phyloP scores from a whole-genome alignment of 1,140 invertebrate genomes.

The Stegodyphus mimosarum region DNA sequence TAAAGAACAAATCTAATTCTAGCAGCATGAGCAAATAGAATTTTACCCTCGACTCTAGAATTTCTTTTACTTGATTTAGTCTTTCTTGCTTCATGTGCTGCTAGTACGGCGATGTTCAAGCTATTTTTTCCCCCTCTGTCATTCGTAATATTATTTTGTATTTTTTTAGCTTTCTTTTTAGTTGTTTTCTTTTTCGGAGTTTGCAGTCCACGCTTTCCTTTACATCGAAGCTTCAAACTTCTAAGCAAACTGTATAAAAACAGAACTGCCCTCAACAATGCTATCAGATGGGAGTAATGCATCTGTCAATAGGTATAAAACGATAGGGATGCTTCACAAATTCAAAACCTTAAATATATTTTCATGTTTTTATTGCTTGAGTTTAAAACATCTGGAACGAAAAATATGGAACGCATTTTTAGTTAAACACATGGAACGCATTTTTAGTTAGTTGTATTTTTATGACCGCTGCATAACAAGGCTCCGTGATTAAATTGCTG shows the following conservation, averaged over 20 bases:
- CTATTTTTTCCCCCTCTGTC: too few species aligned
- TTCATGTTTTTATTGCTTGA: too few species aligned
- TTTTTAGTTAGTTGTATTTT: too few species aligned
- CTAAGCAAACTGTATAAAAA: conserved; percentile 46
- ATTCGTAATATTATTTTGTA: too few species aligned
- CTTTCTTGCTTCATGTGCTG: conserved; percentile 3
- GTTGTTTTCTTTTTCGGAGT: neutral
- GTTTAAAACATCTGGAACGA: too few species aligned
- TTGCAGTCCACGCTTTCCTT: neutral
- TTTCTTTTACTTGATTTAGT: conserved; percentile 54
- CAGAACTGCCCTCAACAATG: conserved; percentile 6
- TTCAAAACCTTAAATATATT: too few species aligned
- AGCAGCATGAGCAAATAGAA: conserved; percentile 55
- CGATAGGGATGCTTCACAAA: too few species aligned
- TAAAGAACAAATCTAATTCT: conserved; percentile 60
- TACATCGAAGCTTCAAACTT: conserved; percentile 7
- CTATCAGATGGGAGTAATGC: conserved; percentile 23
- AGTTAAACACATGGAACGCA: rapidly evolving
- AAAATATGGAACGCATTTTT: too few species aligned
- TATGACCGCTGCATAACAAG: too few species aligned
- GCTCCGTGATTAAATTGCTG: too few species aligned
- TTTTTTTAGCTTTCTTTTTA: neutral
- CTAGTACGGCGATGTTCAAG: too few species aligned
- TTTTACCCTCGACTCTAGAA: conserved; percentile 14
- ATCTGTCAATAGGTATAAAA: conserved; percentile 30